Evolutionary conservation across 2,797 vertebrate genomes (phyloP).

Genomic region (Onychomys arenicola): DNA sequence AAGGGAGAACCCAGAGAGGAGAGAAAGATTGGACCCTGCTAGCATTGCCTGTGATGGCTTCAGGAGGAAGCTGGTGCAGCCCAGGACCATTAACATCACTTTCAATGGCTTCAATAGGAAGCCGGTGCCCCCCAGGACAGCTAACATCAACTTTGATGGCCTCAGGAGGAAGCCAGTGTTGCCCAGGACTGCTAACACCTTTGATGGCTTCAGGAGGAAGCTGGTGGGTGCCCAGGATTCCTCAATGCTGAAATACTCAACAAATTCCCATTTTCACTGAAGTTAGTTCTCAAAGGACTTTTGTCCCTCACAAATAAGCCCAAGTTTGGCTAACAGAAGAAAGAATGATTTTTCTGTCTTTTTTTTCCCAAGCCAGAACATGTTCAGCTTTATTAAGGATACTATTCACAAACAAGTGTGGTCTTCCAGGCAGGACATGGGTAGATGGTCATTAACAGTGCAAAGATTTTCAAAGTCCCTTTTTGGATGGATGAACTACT

Average conservation of each 20-base stretch:
- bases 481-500: neutral
- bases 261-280: neutral
- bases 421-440: neutral
- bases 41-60: rapidly evolving
- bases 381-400: neutral
- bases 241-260: neutral
- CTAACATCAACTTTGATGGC: rapidly evolving
- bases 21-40: neutral
- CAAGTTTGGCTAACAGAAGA: neutral
- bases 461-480: neutral
- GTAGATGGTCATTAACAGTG: neutral
- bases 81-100: rapidly evolving
- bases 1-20: neutral
- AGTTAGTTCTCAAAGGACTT: neutral
- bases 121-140: too few species aligned
- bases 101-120: neutral
- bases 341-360: neutral
- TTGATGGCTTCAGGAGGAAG: neutral
- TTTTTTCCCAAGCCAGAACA: neutral
- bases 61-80: neutral
- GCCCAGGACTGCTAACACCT: rapidly evolving
- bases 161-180: neutral
- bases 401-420: neutral
- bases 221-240: neutral
- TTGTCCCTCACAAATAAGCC: neutral